These are phyloP conservation scores for Babylonia areolata DNA, from an alignment of 1,140 invertebrate genomes.

Conservation along the genomic window DNA sequence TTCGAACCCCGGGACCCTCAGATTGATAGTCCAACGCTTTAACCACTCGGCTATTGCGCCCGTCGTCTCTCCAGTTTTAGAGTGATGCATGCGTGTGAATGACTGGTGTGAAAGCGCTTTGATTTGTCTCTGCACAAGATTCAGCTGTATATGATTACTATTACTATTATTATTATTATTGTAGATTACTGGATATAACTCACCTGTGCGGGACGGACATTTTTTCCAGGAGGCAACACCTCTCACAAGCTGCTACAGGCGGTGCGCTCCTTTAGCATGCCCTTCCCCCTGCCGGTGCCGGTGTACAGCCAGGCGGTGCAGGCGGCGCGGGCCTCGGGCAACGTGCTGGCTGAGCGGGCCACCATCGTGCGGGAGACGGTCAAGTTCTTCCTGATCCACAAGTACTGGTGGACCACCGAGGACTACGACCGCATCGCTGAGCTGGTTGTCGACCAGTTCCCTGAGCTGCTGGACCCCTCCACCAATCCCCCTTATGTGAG, in stretches of 20 bases:
- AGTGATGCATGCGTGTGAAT: too few species aligned
- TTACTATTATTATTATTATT: too few species aligned
- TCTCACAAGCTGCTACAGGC: constrained; percentile 28
- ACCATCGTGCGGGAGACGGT: constrained; percentile 50
- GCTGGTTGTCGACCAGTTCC: constrained; percentile 48
- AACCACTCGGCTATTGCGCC: too few species aligned
- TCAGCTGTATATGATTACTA: too few species aligned
- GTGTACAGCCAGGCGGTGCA: constrained; percentile 34
- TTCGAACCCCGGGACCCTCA: too few species aligned
- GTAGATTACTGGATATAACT: too few species aligned
- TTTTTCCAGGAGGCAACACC: not conserved
- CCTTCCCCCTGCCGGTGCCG: constrained; percentile 23
- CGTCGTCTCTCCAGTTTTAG: too few species aligned
- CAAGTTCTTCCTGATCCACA: constrained; percentile 48
- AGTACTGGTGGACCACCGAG: constrained; percentile 51
- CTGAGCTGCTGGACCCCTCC: constrained; percentile 36
- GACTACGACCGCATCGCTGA: constrained; percentile 52
- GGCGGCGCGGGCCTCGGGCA: constrained; percentile 30
- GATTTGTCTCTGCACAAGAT: too few species aligned
- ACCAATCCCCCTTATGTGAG: constrained; percentile 29
- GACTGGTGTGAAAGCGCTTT: too few species aligned
- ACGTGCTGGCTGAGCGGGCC: constrained; percentile 39
- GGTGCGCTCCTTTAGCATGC: constrained; percentile 19
- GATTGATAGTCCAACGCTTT: too few species aligned
- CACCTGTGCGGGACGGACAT: too few species aligned